Conservation (phyloP, 2,797 vertebrate species). For the Cuculus canorus region DNA sequence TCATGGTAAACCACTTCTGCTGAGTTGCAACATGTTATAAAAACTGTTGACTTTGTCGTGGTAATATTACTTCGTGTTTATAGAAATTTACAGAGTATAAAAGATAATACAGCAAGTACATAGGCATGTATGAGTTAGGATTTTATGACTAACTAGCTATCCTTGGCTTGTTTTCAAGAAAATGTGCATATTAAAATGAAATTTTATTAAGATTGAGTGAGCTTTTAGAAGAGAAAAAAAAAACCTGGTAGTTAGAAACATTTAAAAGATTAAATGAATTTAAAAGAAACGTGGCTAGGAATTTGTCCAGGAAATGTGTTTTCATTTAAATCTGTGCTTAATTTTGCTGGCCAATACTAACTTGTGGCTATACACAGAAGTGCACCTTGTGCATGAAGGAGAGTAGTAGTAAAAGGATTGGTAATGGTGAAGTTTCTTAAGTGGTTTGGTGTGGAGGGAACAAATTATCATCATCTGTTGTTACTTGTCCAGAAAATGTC, state of each 20-base stretch:
- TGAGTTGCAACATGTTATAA: neutral
- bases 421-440: neutral
- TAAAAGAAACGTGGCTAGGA: neutral
- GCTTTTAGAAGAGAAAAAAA: neutral
- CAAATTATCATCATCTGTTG: neutral
- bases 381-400: neutral
- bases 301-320: neutral
- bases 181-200: neutral
- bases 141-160: constrained; percentile 20
- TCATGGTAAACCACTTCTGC: constrained; percentile 17
- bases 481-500: neutral
- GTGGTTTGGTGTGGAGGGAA: neutral
- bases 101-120: constrained; percentile 13
- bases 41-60: neutral
- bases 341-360: neutral
- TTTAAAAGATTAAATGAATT: too few species aligned
- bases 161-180: constrained; percentile 6
- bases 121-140: neutral
- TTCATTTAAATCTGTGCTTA: neutral
- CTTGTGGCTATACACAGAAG: neutral
- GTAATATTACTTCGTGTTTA: constrained; percentile 19
- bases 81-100: constrained; percentile 2
- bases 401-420: neutral
- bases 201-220: neutral
- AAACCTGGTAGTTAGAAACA: too few species aligned